Evolutionary conservation across 2,888 invertebrate species (phyloP).

Genomic region (Ceriagrion tenellum): DNA sequence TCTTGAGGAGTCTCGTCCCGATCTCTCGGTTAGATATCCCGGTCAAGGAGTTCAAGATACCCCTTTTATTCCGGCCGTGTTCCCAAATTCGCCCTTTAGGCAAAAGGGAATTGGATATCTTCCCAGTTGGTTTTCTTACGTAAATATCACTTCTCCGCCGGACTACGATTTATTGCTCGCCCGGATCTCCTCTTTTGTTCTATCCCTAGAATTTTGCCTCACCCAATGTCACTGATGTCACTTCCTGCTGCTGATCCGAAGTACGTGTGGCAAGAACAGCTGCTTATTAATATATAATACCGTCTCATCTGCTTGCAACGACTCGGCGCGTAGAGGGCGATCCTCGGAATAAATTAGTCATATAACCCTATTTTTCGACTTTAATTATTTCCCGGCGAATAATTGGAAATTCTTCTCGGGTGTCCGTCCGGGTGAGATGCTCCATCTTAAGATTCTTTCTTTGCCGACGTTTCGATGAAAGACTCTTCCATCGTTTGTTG

Average conservation of each 20-base stretch:
- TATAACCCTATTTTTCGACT: too few species aligned
- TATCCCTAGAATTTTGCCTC: background rate
- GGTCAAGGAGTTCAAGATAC: background rate
- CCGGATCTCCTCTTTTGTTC: background rate
- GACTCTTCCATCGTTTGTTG: too few species aligned
- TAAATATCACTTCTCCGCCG: constrained; percentile 44
- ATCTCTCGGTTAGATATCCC: constrained; percentile 51
- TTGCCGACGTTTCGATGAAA: too few species aligned
- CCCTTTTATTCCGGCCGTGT: constrained; percentile 17
- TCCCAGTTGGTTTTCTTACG: background rate
- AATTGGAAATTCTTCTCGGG: too few species aligned
- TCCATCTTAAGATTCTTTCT: too few species aligned
- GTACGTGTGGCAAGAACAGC: background rate
- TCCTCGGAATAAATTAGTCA: too few species aligned
- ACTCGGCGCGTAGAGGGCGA: too few species aligned
- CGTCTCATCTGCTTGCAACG: too few species aligned
- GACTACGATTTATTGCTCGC: constrained; percentile 32
- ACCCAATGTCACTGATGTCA: background rate
- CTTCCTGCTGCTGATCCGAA: background rate
- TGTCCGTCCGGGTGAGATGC: too few species aligned
- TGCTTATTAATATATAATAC: background rate
- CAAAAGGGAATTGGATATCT: constrained; percentile 9
- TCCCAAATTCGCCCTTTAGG: constrained; percentile 27
- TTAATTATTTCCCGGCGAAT: too few species aligned
- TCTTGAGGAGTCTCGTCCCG: constrained; percentile 32